phyloP scores from a whole-genome alignment of 2,113 vertebrate genomes.

The Myotis lucifugus region DNA sequence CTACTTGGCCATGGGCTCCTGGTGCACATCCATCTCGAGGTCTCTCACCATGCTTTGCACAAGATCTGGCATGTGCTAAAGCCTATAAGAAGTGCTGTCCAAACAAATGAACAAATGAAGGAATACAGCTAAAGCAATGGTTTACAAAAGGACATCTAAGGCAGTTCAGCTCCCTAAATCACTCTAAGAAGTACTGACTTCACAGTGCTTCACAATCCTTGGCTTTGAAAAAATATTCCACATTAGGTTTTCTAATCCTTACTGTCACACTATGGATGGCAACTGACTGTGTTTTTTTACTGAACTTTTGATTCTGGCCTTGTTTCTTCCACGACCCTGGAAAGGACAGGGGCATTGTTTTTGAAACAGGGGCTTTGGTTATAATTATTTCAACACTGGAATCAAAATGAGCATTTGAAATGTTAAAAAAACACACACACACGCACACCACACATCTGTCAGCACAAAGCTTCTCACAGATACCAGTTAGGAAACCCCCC shows the following conservation, averaged over 20 bases:
- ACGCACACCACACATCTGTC: not conserved
- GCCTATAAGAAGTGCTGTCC: not conserved
- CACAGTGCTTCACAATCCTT: not conserved
- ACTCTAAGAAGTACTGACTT: not conserved
- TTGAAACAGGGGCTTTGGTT: not conserved
- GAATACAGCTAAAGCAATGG: not conserved
- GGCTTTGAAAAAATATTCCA: not conserved
- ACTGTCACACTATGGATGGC: not conserved
- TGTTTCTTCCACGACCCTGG: not conserved
- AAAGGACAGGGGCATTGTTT: not conserved
- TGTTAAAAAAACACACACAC: not conserved
- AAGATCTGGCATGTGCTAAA: not conserved
- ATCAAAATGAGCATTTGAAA: constrained; percentile 11
- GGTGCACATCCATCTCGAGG: not conserved
- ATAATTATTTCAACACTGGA: not conserved
- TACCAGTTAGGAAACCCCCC: not conserved
- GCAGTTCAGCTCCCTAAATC: not conserved
- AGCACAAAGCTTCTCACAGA: not conserved
- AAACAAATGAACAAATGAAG: not conserved
- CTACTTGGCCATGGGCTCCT: not conserved
- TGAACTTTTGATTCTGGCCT: constrained; percentile 16
- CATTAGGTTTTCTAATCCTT: not conserved
- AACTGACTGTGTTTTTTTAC: not conserved
- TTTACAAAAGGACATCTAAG: not conserved
- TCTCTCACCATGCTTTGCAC: not conserved